Evolutionary conservation across 2,797 vertebrate species (phyloP).

Genomic region (Poeciliopsis turneri): DNA sequence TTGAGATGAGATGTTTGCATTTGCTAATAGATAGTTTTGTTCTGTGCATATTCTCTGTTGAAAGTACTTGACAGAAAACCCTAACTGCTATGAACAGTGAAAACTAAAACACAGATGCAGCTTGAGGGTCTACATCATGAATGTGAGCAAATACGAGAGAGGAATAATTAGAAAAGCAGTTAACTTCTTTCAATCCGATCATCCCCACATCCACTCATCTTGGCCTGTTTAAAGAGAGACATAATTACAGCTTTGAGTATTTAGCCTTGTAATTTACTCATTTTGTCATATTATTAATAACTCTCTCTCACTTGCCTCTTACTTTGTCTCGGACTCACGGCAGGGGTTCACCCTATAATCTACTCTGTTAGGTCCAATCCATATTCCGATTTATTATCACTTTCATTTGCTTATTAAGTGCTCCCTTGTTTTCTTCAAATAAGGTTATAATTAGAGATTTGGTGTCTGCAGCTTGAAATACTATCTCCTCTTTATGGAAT

Average conservation of each 20-base stretch:
- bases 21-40: neutral
- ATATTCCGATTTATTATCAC: slow-evolving; percentile 81
- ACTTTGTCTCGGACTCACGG: slow-evolving; percentile 60
- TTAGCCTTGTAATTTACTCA: slow-evolving; percentile 77
- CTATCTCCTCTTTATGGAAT: slow-evolving; percentile 76
- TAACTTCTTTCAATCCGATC: slow-evolving; percentile 63
- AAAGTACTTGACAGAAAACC: slow-evolving; percentile 19
- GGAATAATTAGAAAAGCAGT: slow-evolving; percentile 40
- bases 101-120: slow-evolving; percentile 8
- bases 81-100: neutral
- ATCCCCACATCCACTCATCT: slow-evolving; percentile 74
- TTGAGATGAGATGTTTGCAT: neutral
- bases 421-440: slow-evolving; percentile 85
- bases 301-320: slow-evolving; percentile 41
- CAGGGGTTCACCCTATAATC: slow-evolving; percentile 78
- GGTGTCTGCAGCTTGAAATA: slow-evolving; percentile 78
- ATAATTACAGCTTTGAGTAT: slow-evolving; percentile 85
- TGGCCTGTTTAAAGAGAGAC: slow-evolving; percentile 77
- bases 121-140: slow-evolving; percentile 21
- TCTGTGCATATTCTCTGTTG: neutral
- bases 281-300: slow-evolving; percentile 77
- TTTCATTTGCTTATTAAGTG: slow-evolving; percentile 85
- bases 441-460: slow-evolving; percentile 86
- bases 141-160: slow-evolving; percentile 39
- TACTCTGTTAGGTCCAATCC: slow-evolving; percentile 79